A percentile compares a stretch with the other conserved stretches of the same genome.
These are phyloP conservation scores for Drosophila paramelanica DNA, from an alignment of 2,888 invertebrate species.

Conservation along the genomic window DNA sequence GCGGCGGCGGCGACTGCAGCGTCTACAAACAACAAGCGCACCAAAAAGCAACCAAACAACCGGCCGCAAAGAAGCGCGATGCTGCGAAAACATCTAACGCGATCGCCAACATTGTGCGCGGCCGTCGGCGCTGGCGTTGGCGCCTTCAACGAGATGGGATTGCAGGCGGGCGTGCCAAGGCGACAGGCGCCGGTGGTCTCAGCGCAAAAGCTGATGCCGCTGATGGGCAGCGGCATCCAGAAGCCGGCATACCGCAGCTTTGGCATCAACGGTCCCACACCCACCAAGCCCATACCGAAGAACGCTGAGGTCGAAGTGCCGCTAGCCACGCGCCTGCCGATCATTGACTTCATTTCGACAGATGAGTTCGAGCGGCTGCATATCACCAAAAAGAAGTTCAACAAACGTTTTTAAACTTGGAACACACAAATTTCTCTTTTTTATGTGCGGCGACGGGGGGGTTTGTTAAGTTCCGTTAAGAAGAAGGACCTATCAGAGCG, in stretches of 20 bases:
- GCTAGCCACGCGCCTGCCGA: slow-evolving; percentile 57
- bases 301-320: slow-evolving; percentile 49
- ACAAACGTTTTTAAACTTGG: not conserved
- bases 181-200: not conserved
- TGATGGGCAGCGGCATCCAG: not conserved
- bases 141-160: not conserved
- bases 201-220: not conserved
- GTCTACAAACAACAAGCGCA: not conserved
- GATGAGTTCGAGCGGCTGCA: slow-evolving; percentile 54
- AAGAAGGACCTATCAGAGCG: too few species aligned
- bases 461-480: too few species aligned
- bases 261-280: not conserved
- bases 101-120: not conserved
- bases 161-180: not conserved
- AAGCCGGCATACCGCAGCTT: not conserved
- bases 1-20: not conserved
- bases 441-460: too few species aligned
- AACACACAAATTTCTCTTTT: too few species aligned
- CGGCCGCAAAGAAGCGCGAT: not conserved
- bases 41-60: not conserved
- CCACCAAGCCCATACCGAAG: not conserved
- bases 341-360: slow-evolving; percentile 71
- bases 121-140: not conserved
- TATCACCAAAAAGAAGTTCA: slow-evolving; percentile 3
- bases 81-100: not conserved